Conservation (phyloP, 2,888 invertebrate species). For the Euproctis similis region DNA sequence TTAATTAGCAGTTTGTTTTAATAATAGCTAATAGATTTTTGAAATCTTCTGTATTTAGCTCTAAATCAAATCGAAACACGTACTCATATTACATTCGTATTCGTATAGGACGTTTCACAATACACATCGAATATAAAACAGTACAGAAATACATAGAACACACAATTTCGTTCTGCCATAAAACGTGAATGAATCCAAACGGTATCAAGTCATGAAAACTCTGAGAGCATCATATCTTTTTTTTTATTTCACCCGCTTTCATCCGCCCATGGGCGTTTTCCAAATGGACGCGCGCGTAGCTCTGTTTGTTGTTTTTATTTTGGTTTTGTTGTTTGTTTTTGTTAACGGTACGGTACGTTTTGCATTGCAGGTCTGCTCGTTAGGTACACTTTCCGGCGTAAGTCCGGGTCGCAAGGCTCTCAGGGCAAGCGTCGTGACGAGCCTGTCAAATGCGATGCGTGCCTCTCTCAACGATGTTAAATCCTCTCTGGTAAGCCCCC, state of each 20-base stretch:
- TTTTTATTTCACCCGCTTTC: slow-evolving; percentile 63
- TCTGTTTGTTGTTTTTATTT: slow-evolving; percentile 54
- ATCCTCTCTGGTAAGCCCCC: slow-evolving; percentile 70
- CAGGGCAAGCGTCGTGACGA: slow-evolving; percentile 70
- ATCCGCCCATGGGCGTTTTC: slow-evolving; percentile 67
- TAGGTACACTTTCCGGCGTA: slow-evolving; percentile 78
- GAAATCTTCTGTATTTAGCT: slow-evolving; percentile 54
- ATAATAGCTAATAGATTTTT: too few species aligned
- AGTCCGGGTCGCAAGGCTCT: slow-evolving; percentile 73
- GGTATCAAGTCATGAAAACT: slow-evolving; percentile 58
- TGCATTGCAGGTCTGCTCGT: slow-evolving; percentile 77
- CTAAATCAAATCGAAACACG: slow-evolving; percentile 33
- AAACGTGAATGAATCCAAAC: slow-evolving; percentile 54
- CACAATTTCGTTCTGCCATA: slow-evolving; percentile 49
- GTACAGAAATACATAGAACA: slow-evolving; percentile 22
- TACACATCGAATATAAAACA: slow-evolving; percentile 38
- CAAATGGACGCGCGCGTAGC: slow-evolving; percentile 68
- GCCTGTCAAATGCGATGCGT: slow-evolving; percentile 75
- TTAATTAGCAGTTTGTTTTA: too few species aligned
- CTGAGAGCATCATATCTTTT: slow-evolving; percentile 49
- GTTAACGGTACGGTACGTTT: slow-evolving; percentile 75
- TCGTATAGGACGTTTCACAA: slow-evolving; percentile 34
- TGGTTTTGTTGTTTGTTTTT: slow-evolving; percentile 63
- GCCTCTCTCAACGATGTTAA: slow-evolving; percentile 76
- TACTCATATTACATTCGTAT: slow-evolving; percentile 29